Conservation (phyloP, 1,140 invertebrate genomes). For the Brachionus rubens region DNA sequence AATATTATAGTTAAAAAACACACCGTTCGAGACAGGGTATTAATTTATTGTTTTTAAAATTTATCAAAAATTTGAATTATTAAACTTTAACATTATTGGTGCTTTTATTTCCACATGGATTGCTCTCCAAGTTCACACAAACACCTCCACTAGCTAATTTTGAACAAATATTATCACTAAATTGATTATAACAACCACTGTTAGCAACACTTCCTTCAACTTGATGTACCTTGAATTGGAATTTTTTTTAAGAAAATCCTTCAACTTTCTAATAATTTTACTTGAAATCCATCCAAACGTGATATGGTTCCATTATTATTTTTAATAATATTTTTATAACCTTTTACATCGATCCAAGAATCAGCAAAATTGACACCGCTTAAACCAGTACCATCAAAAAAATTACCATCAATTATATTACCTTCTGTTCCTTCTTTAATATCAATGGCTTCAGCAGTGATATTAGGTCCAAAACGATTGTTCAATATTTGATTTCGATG, state of each 20-base stretch:
- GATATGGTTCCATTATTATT: not conserved
- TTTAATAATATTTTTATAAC: slow-evolving; percentile 10
- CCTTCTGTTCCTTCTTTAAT: slow-evolving; percentile 26
- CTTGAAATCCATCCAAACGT: slow-evolving; percentile 20
- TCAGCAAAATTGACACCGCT: slow-evolving; percentile 26
- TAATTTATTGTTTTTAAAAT: too few species aligned
- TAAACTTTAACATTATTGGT: not conserved
- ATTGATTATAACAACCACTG: slow-evolving; percentile 10
- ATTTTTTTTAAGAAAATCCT: not conserved
- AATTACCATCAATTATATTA: not conserved
- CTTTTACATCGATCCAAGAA: slow-evolving; percentile 30
- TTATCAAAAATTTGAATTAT: too few species aligned
- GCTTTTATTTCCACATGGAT: not conserved
- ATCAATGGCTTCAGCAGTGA: slow-evolving; percentile 19
- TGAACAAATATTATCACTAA: slow-evolving; percentile 7
- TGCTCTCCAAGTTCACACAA: slow-evolving; percentile 9
- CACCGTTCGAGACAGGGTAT: too few species aligned
- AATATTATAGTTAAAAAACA: too few species aligned
- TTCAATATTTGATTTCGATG: slow-evolving; percentile 15
- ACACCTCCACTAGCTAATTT: not conserved
- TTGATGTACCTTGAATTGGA: not conserved
- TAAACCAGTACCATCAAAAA: slow-evolving; percentile 29
- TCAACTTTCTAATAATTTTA: not conserved
- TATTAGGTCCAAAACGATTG: slow-evolving; percentile 11
- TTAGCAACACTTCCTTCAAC: slow-evolving; percentile 1